Percentiles rank a stretch among this genome's conserved stretches.
Conservation (phyloP, 37 sponge, comb jelly and placozoan species). For the Aphrocallistes beatrix region DNA sequence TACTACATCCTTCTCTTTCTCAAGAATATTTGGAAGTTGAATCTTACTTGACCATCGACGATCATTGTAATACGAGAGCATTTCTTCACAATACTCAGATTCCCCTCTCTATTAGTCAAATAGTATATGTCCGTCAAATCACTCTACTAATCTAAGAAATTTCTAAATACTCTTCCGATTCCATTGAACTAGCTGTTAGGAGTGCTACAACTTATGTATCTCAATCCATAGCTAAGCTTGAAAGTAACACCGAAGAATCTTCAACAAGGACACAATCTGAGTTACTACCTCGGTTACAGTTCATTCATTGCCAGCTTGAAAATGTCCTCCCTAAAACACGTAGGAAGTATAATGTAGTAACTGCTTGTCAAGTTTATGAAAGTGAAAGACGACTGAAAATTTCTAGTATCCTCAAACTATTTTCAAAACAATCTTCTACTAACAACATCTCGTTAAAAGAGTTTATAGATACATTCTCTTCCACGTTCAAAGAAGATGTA, state of each 20-base stretch:
- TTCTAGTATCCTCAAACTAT: conserved; percentile 1
- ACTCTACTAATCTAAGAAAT: not conserved
- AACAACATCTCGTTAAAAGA: not conserved
- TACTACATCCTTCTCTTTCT: not conserved
- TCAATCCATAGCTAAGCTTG: no score
- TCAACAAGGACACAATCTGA: no score
- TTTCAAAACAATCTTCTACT: not conserved
- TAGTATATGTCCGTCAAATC: not conserved
- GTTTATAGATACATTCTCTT: not conserved
- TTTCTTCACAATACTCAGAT: not conserved
- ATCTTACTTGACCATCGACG: not conserved
- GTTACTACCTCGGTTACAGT: no score
- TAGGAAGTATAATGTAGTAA: no score
- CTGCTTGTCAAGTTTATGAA: conserved; percentile 15
- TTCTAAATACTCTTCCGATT: not conserved
- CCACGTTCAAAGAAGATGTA: conserved; percentile 2
- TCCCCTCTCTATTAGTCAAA: not conserved
- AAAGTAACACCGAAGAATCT: no score
- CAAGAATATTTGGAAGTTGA: not conserved
- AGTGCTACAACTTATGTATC: no score
- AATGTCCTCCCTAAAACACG: no score
- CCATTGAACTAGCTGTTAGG: no score
- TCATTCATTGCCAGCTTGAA: no score
- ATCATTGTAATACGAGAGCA: not conserved
- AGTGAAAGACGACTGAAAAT: conserved; percentile 6